phyloP scores from a whole-genome alignment of 1,140 invertebrate genomes.

The Drosophila eugracilis region DNA sequence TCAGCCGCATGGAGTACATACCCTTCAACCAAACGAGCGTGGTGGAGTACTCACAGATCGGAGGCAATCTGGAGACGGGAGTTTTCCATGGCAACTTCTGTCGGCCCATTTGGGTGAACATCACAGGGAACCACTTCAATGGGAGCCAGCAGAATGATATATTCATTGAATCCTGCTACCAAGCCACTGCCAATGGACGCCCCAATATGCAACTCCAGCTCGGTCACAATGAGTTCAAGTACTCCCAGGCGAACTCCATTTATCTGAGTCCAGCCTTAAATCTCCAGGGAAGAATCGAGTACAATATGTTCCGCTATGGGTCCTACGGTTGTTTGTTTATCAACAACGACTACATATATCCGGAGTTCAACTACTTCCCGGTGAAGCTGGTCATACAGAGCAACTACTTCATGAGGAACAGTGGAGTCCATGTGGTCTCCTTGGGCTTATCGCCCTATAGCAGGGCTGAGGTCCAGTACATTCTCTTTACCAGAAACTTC shows the following conservation, averaged over 20 bases:
- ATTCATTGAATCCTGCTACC: conserved; percentile 92
- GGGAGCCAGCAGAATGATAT: conserved; percentile 90
- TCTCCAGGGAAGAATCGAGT: conserved; percentile 91
- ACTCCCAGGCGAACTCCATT: conserved; percentile 91
- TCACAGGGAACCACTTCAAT: conserved; percentile 94
- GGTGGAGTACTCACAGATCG: conserved; percentile 94
- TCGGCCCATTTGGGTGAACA: conserved; percentile 91
- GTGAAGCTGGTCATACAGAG: conserved; percentile 92
- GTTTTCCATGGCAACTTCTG: conserved; percentile 93
- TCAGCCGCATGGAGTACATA: conserved; percentile 88
- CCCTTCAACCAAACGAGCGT: conserved; percentile 93
- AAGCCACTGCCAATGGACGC: conserved; percentile 84
- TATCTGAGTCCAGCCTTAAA: conserved; percentile 94
- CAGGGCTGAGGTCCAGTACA: conserved; percentile 88
- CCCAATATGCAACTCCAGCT: conserved; percentile 90
- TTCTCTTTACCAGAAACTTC: conserved; percentile 95
- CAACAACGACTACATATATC: conserved; percentile 90
- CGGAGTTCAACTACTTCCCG: conserved; percentile 90
- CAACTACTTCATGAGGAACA: conserved; percentile 95
- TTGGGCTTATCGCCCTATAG: conserved; percentile 95
- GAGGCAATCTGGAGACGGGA: conserved; percentile 93
- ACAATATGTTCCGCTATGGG: conserved; percentile 94
- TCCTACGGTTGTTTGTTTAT: conserved; percentile 93
- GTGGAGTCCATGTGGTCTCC: conserved; percentile 94
- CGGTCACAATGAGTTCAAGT: conserved; percentile 93